Base-by-base conservation (phyloP, 2,797 vertebrate species). In the Novumbra hubbsi region DNA sequence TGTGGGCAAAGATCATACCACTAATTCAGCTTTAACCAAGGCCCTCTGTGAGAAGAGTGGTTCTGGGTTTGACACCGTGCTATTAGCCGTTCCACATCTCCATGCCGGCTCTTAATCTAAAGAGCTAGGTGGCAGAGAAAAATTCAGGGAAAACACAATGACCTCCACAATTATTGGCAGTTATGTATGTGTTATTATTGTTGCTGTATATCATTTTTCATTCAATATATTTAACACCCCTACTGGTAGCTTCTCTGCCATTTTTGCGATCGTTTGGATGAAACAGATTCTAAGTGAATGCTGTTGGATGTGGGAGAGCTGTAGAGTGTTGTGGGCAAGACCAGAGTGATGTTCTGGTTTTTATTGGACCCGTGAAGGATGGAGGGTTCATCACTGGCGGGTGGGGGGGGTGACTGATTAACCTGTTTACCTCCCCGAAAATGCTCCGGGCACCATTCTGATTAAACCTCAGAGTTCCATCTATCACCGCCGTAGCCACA, bases 381-480 rank as follows among this genome's bases (percentile, higher is more conserved):
- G 21, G 21, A 60, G 9, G 21, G 55, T 60, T 60, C 55, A 17
- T 60, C 55, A 60, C 55, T 60, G 55, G 21, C 48, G 73, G 65
- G 70, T 49, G 89, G 85, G 89, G 88, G 87, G 86, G 88, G 87
- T 91, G 92, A 92, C 90, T 92, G 93, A 94, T 94, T 93, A 93
- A 93, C 90, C 92, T 92, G 91, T 92, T 92, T 92, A 90, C 89
- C 90, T 89, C 90, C 87, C 87, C 83, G 88, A 92, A 92, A 90
- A 87, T 79, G 92, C 92, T 90, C 76, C 84, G 63, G 92, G 93
- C 91, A 72, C 87, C 87, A 78, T 92, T 92, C 93, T 92, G 92
- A 93, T 94, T 93, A 94, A 94, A 91, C 88, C 91, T 92, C 93
- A 90, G 81, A 79, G 87, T 84, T 92, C 88, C 91, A 94, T 94